Base-by-base conservation (phyloP, 2,888 invertebrate genomes). In the Phortica okadai region DNA sequence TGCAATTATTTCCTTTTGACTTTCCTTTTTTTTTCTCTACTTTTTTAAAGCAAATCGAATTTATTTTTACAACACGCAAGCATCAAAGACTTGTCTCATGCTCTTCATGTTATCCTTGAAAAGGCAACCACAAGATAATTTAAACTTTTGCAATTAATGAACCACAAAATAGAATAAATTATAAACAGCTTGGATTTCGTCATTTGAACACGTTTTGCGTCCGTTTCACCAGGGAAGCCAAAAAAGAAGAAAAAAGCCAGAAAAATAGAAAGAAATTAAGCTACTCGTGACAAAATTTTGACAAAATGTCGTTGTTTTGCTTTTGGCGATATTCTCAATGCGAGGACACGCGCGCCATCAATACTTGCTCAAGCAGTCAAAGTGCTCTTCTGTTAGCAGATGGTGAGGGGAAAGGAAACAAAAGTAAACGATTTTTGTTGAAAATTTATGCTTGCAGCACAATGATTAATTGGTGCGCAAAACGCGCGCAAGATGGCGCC, bases 391-490 rank as follows among this genome's bases (percentile, higher is more conserved):
- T 21, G 64, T 21, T n/a, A 6, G 56, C n/a, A 11, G 33, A 56
- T 14, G 14, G 6, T 16, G 45, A 50, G n/a, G 44, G 16, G 7
- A 11, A 67, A 44, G 16, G 44, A 11, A 25, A 16, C 33, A 56
- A 72, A 56, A 56, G 41, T n/a, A 33, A 33, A 41, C 58, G 75
- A 56, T 58, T 62, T 54, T 62, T 76, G 10, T 54, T 62, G 67
- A 59, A 64, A 64, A 74, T 64, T 75, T 69, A 62, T n/a, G 77
- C 78, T 82, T 69, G 59, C 58, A 69, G 76, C 81, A 81, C 72
- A 80, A 80, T 87, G 86, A 85, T 87, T 85, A 85, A 85, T 85
- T 85, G 86, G 81, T 78, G 76, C 64, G 41, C 25, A 74, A 74
- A 78, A 59, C 25, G 78, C 75, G 77, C 82, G 78, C 78, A 79